Evolutionary conservation across 2,888 invertebrate species (phyloP).

Genomic region (Eupithecia inturbata): DNA sequence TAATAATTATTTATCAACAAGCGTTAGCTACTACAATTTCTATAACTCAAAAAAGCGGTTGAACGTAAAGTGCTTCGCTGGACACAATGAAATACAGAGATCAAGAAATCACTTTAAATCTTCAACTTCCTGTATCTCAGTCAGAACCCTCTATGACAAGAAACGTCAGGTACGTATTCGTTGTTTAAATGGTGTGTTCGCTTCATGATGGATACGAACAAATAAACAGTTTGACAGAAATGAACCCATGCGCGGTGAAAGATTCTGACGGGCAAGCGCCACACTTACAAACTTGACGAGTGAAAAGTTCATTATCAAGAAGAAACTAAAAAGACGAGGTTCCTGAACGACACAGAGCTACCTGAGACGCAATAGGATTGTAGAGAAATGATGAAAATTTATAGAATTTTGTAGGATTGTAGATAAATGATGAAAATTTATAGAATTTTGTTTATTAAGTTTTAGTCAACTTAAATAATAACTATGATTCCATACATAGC

Average conservation of each 20-base stretch:
- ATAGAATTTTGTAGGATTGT: background rate
- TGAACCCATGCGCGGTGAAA: background rate
- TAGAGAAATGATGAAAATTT: background rate
- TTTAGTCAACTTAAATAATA: constrained; percentile 23
- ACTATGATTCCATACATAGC: constrained; percentile 17
- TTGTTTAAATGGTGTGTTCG: background rate
- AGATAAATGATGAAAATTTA: background rate
- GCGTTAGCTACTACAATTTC: background rate
- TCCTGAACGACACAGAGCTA: background rate
- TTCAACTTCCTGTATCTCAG: background rate
- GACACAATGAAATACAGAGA: background rate
- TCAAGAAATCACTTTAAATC: background rate
- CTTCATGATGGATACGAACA: background rate
- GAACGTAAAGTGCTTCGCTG: background rate
- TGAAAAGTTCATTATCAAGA: constrained; percentile 32
- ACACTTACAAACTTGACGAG: constrained; percentile 32
- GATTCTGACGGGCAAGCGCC: constrained; percentile 33
- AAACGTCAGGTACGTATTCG: background rate
- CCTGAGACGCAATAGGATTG: background rate
- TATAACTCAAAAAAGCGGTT: background rate
- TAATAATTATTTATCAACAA: background rate
- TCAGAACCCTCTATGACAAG: background rate
- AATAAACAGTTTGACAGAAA: background rate
- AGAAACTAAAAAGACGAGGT: background rate
- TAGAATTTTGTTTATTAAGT: background rate